Evolutionary conservation across 2,888 invertebrate genomes (phyloP).

Genomic region (Pseudanteris insignis): DNA sequence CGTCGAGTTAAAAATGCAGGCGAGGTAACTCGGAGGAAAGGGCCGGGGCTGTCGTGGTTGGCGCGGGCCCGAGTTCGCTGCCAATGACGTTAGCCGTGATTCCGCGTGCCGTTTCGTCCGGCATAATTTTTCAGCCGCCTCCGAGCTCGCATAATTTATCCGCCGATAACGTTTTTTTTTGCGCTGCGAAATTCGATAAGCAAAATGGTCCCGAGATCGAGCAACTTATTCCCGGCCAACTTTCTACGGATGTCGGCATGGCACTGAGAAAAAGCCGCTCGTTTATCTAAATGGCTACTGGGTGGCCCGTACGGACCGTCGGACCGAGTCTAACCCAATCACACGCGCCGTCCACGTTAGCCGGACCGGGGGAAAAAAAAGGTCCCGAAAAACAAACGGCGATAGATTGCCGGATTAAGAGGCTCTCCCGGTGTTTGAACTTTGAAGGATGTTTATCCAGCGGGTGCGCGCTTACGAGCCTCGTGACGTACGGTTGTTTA

Average conservation of each 20-base stretch:
- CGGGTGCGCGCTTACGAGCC: constrained; percentile 17
- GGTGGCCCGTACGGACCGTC: constrained; percentile 42
- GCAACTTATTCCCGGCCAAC: constrained; percentile 16
- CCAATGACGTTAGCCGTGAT: constrained; percentile 23
- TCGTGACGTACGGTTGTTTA: constrained; percentile 35
- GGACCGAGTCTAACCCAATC: constrained; percentile 60
- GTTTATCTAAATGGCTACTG: constrained; percentile 64
- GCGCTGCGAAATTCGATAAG: constrained; percentile 27
- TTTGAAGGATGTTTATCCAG: constrained; percentile 31
- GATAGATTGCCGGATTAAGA: constrained; percentile 37
- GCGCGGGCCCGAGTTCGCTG: no score
- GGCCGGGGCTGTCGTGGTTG: no score
- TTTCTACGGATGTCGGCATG: constrained; percentile 30
- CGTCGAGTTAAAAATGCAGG: constrained; percentile 36
- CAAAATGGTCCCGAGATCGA: constrained; percentile 8
- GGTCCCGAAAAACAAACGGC: constrained; percentile 31
- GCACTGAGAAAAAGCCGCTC: constrained; percentile 60
- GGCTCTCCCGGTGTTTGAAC: constrained; percentile 24
- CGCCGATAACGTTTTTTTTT: constrained; percentile 25
- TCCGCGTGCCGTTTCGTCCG: no score
- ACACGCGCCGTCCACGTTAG: constrained; percentile 47
- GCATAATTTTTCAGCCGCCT: no score
- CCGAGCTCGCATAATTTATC: constrained; percentile 34
- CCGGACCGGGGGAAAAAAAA: constrained; percentile 23
- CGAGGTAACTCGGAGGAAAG: constrained; percentile 27